Conservation (phyloP, 1,140 invertebrate species). For the Rhagoletis zephyria region DNA sequence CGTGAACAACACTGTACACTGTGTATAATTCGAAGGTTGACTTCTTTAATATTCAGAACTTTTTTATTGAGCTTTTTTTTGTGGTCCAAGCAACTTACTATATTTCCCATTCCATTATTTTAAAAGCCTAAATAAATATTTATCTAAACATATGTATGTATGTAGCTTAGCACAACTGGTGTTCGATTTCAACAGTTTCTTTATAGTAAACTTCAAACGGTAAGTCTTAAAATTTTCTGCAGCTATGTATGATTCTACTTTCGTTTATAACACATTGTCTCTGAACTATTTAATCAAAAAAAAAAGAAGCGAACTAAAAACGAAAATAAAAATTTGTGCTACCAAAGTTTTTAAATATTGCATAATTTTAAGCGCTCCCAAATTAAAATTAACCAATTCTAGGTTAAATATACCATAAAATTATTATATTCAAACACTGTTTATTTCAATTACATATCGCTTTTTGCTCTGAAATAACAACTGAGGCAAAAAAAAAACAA, state of each 20-base stretch:
- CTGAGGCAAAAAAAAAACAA: background rate
- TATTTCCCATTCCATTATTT: too few relatives aligned
- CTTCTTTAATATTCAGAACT: too few relatives aligned
- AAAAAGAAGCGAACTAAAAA: background rate
- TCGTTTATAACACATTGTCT: conserved; percentile 33
- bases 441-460: conserved; percentile 11
- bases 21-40: too few relatives aligned
- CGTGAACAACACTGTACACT: too few relatives aligned
- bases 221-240: conserved; percentile 41
- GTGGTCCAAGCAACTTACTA: too few relatives aligned
- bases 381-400: conserved; percentile 4
- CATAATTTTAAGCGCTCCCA: background rate
- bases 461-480: background rate
- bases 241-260: conserved; percentile 44
- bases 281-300: background rate
- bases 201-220: conserved; percentile 16
- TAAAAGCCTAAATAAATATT: background rate
- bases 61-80: too few relatives aligned
- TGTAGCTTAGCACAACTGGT: background rate
- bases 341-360: background rate
- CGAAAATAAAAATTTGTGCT: background rate
- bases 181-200: conserved; percentile 10
- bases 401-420: conserved; percentile 10
- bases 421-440: background rate
- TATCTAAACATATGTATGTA: background rate